Percentiles rank a stretch among this genome's conserved stretches.
These are phyloP conservation scores for Anguilla marmorata DNA, from an alignment of 2,797 vertebrate species.

Conservation along the genomic window DNA sequence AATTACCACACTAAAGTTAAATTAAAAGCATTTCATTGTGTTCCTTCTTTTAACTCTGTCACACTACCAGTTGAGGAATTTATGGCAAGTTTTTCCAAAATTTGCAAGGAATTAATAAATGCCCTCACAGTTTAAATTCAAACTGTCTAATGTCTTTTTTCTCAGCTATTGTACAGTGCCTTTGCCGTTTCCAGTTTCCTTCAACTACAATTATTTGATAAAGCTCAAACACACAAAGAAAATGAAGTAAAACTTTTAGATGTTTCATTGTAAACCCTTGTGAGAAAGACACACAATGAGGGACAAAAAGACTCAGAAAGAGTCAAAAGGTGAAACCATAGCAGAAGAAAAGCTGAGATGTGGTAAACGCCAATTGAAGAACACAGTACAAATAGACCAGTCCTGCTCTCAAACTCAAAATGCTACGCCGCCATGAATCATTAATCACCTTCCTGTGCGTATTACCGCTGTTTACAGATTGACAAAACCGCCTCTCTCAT, in stretches of 20 bases:
- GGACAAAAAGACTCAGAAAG: neutral
- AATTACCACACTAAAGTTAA: constrained; percentile 23
- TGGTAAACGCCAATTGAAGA: neutral
- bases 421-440: neutral
- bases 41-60: neutral
- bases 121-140: constrained; percentile 1
- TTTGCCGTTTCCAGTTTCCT: neutral
- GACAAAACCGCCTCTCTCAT: constrained; percentile 5
- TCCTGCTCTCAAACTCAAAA: neutral
- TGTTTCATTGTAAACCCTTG: constrained; percentile 1
- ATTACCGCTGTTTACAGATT: neutral
- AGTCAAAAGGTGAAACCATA: neutral
- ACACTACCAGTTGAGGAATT: constrained; percentile 23
- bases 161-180: neutral
- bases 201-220: constrained; percentile 8
- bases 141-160: constrained; percentile 8
- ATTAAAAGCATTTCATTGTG: constrained; percentile 33
- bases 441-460: neutral
- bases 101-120: neutral
- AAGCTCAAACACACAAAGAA: constrained; percentile 3
- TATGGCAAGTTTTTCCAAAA: neutral
- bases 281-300: neutral
- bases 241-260: neutral
- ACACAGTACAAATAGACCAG: neutral
- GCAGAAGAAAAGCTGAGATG: neutral